Conservation (phyloP, 2,797 vertebrate genomes). For the Pipistrellus pygmaeus region DNA sequence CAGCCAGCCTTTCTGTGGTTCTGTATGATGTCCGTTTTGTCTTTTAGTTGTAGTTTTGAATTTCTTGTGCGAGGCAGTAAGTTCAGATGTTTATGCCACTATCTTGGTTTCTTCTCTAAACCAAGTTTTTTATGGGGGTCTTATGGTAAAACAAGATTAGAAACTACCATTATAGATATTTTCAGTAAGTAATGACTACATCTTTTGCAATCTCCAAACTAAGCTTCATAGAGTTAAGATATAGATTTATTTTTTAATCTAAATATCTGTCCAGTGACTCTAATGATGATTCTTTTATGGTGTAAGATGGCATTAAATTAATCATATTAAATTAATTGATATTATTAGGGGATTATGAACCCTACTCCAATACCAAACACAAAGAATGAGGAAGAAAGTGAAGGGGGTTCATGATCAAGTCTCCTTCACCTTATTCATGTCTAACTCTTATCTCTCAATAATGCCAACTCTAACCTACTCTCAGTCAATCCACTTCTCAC, state of each 20-base stretch:
- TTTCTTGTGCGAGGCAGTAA: too few species aligned
- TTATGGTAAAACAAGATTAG: not conserved
- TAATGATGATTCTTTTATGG: not conserved
- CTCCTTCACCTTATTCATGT: not conserved
- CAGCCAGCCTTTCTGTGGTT: too few species aligned
- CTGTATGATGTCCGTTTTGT: too few species aligned
- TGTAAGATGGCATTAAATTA: not conserved
- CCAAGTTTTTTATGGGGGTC: not conserved
- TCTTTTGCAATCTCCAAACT: not conserved
- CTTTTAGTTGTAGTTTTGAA: too few species aligned
- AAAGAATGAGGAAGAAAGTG: not conserved
- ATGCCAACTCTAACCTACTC: not conserved
- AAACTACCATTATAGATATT: not conserved
- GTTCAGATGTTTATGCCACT: too few species aligned
- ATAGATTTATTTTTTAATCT: not conserved
- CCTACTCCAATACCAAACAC: not conserved
- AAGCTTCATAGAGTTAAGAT: not conserved
- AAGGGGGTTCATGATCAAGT: not conserved
- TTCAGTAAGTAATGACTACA: not conserved
- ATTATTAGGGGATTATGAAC: not conserved
- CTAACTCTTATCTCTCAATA: not conserved
- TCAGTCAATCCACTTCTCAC: not conserved
- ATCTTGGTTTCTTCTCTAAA: not conserved
- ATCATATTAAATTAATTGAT: not conserved
- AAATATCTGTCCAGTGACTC: not conserved